A percentile compares a stretch with the other conserved stretches of the same genome.
phyloP scores from a whole-genome alignment of 2,113 vertebrate species.

The Brachyhypopomus occidentalis region DNA sequence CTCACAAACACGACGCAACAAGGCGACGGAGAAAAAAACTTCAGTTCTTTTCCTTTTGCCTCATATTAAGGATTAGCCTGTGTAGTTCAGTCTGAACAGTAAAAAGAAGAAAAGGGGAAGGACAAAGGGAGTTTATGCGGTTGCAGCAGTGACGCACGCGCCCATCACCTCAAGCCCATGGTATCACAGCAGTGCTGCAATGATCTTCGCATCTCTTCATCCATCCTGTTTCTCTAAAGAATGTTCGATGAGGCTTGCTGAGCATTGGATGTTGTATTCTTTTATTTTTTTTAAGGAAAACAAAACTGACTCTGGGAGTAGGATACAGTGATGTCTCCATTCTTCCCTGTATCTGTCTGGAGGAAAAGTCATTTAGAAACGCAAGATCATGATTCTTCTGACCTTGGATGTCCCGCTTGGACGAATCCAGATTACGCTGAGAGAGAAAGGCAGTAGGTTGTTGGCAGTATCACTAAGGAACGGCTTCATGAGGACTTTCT shows the following conservation, averaged over 20 bases:
- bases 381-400: neutral
- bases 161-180: too few relatives aligned
- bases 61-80: neutral
- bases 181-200: too few relatives aligned
- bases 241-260: neutral
- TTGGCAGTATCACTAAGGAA: too few relatives aligned
- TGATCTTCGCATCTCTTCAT: too few relatives aligned
- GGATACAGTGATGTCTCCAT: conserved; percentile 33
- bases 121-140: too few relatives aligned
- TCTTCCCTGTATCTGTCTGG: conserved; percentile 11
- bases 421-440: neutral
- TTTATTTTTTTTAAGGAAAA: neutral
- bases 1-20: neutral
- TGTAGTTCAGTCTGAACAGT: too few relatives aligned
- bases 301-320: neutral
- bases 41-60: conserved; percentile 4
- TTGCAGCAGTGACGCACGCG: too few relatives aligned
- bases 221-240: neutral
- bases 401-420: neutral
- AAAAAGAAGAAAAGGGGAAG: too few relatives aligned
- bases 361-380: conserved; percentile 11
- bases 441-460: neutral
- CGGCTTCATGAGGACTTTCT: neutral
- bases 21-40: neutral
- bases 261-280: neutral